Evolutionary conservation across 1,140 invertebrate genomes (phyloP), one percentile per base, ranked within the genome.

Genomic region (Listronotus bonariensis): DNA sequence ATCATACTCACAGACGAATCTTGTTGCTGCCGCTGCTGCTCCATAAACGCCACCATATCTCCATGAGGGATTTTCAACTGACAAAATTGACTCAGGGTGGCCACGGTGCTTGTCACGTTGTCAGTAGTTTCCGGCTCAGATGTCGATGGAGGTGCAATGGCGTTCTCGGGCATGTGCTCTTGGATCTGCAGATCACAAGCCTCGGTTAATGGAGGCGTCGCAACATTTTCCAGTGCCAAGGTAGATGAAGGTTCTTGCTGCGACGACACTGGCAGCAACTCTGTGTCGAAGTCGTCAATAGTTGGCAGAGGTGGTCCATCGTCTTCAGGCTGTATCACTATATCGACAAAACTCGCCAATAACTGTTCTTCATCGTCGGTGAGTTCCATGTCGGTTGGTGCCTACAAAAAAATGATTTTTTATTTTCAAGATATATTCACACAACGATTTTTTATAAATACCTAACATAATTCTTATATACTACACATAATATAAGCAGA

Each of bases 401-500:
- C 36, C 36, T 38, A 38, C 36, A 38, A 38, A 38, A 38, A 38
- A 38, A 38, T 38, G 36, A 38, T 38, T 38, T 38, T 38, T 38
- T 38, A 38, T 38, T 38, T 38, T 38, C 36, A 38, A 8, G 36
- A 38, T 38, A 38, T 38, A 38, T 38, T 38, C 7, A 38, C 36
- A 38, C 36, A 38, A 38, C 36, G 36, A 38, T 38, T 38, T 38
- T 38, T 38, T 8, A 38, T 38, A 38, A 6, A 6, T 38, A 38
- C 36, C 36, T 38, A 38, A 38, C 36, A 38, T 38, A 38, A 38
- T 38, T 38, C 36, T 38, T 38, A 38, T 38, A 38, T 38, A 38
- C 36, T 38, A 38, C 36, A 38, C 36, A 38, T 38, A 38, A 8
- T 8, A 38, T 6, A n/a, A n/a, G n/a, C n/a, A n/a, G n/a, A n/a